Conservation (phyloP, 2,888 invertebrate genomes). For the Thymelicus sylvestris region DNA sequence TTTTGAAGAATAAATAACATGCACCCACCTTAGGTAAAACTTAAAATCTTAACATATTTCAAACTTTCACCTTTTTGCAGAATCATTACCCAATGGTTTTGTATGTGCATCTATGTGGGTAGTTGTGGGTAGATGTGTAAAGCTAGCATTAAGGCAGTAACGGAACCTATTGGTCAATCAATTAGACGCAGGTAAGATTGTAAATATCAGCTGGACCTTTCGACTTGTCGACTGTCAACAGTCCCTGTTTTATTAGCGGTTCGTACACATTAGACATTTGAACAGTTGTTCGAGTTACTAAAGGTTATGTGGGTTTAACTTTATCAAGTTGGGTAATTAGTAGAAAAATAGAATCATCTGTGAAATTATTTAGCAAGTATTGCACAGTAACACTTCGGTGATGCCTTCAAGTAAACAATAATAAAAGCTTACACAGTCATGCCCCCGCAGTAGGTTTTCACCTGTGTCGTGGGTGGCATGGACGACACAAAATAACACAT, state of each 20-base stretch:
- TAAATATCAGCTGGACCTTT: constrained; percentile 39
- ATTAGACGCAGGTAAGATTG: constrained; percentile 29
- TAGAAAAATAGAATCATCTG: too few relatives aligned
- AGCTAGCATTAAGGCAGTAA: neutral
- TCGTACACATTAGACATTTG: constrained; percentile 35
- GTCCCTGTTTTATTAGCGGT: constrained; percentile 44
- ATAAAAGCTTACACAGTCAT: too few relatives aligned
- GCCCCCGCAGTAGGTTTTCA: too few relatives aligned
- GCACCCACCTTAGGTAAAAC: too few relatives aligned
- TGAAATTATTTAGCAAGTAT: too few relatives aligned
- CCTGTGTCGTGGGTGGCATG: too few relatives aligned
- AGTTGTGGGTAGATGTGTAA: constrained; percentile 11
- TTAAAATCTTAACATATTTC: neutral
- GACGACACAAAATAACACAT: too few relatives aligned
- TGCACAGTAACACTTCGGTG: too few relatives aligned
- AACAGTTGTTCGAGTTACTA: constrained; percentile 18
- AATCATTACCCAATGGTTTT: neutral
- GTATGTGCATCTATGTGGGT: neutral
- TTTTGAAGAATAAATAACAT: too few relatives aligned
- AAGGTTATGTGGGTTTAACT: constrained; percentile 23
- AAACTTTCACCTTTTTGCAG: neutral
- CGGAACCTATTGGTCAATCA: constrained; percentile 28
- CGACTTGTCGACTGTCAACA: constrained; percentile 42
- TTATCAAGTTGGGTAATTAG: neutral
- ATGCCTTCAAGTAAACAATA: too few relatives aligned